Percentiles rank a stretch among this genome's conserved stretches.
phyloP scores from a whole-genome alignment of 2,888 invertebrate genomes.

The Prenolepis imparis region DNA sequence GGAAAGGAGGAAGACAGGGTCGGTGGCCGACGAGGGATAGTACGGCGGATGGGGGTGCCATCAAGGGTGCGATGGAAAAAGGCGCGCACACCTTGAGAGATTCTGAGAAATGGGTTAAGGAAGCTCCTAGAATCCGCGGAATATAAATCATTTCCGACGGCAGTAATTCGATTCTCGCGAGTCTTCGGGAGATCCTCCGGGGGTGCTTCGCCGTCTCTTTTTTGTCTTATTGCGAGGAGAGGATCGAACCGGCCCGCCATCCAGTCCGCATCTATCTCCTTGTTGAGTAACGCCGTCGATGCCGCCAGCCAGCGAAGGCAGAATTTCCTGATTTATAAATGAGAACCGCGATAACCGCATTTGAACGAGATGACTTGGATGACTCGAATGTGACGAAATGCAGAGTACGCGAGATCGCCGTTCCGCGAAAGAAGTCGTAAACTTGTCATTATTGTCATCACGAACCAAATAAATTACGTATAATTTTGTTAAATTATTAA shows the following conservation, averaged over 20 bases:
- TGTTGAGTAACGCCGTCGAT: not conserved
- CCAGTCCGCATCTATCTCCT: conserved; percentile 40
- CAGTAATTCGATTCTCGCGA: conserved; percentile 77
- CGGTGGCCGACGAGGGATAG: conserved; percentile 33
- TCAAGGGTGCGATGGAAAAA: conserved; percentile 47
- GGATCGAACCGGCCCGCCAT: conserved; percentile 51
- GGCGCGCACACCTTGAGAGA: conserved; percentile 68
- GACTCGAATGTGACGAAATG: not conserved
- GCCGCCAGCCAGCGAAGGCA: conserved; percentile 19
- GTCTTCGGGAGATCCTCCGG: conserved; percentile 61
- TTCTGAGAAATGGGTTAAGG: conserved; percentile 79
- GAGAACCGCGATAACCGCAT: conserved; percentile 43
- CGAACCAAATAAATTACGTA: not conserved
- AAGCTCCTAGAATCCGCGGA: conserved; percentile 78
- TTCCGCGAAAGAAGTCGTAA: conserved; percentile 8
- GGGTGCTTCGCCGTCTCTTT: conserved; percentile 41
- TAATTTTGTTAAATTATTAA: conserved; percentile 9
- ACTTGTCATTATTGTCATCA: not conserved
- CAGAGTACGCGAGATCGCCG: not conserved
- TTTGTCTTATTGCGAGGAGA: conserved; percentile 57
- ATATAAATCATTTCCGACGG: conserved; percentile 79
- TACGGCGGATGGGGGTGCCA: conserved; percentile 27
- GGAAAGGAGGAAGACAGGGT: conserved; percentile 35
- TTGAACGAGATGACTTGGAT: not conserved
- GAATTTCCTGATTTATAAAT: conserved; percentile 61